Conservation (phyloP, 1,140 invertebrate species). For the Achatina immaculata region DNA sequence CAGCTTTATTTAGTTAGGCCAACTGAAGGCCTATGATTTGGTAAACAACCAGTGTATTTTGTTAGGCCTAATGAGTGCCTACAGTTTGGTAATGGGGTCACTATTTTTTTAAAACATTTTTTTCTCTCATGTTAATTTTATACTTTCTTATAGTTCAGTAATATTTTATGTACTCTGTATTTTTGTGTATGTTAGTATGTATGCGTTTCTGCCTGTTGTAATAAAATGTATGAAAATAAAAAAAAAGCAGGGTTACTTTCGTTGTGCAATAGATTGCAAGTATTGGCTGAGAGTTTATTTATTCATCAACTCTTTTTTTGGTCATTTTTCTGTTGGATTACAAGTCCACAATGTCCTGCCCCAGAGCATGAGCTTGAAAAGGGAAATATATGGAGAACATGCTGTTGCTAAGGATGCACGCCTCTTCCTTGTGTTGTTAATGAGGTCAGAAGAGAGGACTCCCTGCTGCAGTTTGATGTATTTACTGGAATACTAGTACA, state of each 20-base stretch:
- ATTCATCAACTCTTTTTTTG: background rate
- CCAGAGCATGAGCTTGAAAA: too few relatives aligned
- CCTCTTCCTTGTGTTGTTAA: too few relatives aligned
- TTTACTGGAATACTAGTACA: too few relatives aligned
- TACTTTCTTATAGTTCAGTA: background rate
- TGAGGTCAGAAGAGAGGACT: too few relatives aligned
- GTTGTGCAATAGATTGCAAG: background rate
- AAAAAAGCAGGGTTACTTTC: background rate
- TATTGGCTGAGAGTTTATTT: background rate
- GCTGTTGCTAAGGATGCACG: too few relatives aligned
- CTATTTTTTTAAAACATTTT: background rate
- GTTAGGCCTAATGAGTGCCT: background rate
- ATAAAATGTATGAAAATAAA: conserved; percentile 18
- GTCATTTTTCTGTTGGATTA: background rate
- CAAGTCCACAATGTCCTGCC: too few relatives aligned
- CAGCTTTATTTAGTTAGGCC: too few relatives aligned
- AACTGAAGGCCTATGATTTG: too few relatives aligned
- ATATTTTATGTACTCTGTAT: background rate
- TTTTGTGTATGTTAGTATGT: conserved; percentile 15
- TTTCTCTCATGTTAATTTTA: background rate
- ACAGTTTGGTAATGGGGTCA: background rate
- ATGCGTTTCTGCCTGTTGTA: conserved; percentile 22
- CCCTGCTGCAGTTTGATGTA: too few relatives aligned
- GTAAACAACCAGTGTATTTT: too few relatives aligned
- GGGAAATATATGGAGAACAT: too few relatives aligned